Base-by-base conservation (phyloP, 2,888 invertebrate species). In the Hypercompe scribonia region DNA sequence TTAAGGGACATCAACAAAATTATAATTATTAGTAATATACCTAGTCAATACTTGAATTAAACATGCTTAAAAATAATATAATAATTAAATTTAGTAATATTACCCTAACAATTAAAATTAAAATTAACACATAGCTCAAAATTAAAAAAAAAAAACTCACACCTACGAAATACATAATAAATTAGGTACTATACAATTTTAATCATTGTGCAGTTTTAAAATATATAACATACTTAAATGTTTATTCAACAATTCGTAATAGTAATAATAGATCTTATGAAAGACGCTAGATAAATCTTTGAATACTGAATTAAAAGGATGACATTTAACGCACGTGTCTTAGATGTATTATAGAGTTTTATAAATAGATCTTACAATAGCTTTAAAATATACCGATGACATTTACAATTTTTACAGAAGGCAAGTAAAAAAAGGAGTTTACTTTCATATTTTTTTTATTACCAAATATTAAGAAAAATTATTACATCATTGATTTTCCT, bases 301-400 rank as follows among this genome's bases (percentile, higher is more conserved):
- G 73, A 75, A 76, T 75, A 65, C 66, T 75, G 71, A 78, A 76
- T 39, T 64, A 54, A 75, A 70, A 70, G 54, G 11, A 78, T 76
- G 72, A 70, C 72, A 74, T 78, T 78, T 70, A 78, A 81, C 78
- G 81, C 84, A 84, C 81, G 83, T 82, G 81, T 84, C 83, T 81
- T 84, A 81, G 81, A 76, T 80, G 73, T 78, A 18, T 15, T 75
- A 75, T 78, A 80, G 79, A 71, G 66, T 78, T 78, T 80, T 84
- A 78, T 81, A 81, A 80, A 76, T 82, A 82, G 78, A 76, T 79
- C 21, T 74, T 74, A 77, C 76, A 83, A 78, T 77, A 76, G 68
- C 67, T 64, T 46, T 78, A 79, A 68, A 78, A 65, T 46, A 63
- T 68, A 31, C 46, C 58, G 28, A 77, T 65, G 33, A 58, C 67